Percentiles rank a stretch among this genome's conserved stretches.
Conservation (phyloP, 92 coral and sea anemone species). For the Phenganax stokvisi region DNA sequence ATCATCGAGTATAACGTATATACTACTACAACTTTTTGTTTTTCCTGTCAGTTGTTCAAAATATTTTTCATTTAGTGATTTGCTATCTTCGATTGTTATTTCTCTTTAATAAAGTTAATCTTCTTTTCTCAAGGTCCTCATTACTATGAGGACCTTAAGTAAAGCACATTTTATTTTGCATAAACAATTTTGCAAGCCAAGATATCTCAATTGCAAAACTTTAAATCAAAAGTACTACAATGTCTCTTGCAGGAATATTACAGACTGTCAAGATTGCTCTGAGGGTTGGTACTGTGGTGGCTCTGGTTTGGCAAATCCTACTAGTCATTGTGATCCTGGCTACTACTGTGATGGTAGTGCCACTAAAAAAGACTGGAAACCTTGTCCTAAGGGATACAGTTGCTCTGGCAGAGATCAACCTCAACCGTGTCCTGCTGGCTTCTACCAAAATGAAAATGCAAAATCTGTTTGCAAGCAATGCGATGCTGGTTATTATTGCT, state of each 20-base stretch:
- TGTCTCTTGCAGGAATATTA: slow-evolving; percentile 55
- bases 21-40: too few species aligned
- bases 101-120: too few species aligned
- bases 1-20: too few species aligned
- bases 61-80: too few species aligned
- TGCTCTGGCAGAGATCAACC: slow-evolving; percentile 79
- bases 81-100: too few species aligned
- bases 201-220: too few species aligned
- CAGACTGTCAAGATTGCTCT: slow-evolving; percentile 87
- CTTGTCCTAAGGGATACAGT: slow-evolving; percentile 70
- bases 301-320: slow-evolving; percentile 74
- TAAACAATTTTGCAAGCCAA: too few species aligned
- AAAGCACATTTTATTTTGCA: too few species aligned
- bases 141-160: too few species aligned
- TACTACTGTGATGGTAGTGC: slow-evolving; percentile 88
- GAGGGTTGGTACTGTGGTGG: slow-evolving; percentile 92
- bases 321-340: slow-evolving; percentile 62
- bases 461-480: slow-evolving; percentile 64
- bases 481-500: slow-evolving; percentile 74
- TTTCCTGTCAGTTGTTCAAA: too few species aligned
- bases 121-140: too few species aligned
- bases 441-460: slow-evolving; percentile 61
- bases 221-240: neutral
- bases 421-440: slow-evolving; percentile 76
- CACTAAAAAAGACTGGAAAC: slow-evolving; percentile 49